Evolutionary conservation across 2,888 invertebrate species (phyloP).

Genomic region (Plutella xylostella): DNA sequence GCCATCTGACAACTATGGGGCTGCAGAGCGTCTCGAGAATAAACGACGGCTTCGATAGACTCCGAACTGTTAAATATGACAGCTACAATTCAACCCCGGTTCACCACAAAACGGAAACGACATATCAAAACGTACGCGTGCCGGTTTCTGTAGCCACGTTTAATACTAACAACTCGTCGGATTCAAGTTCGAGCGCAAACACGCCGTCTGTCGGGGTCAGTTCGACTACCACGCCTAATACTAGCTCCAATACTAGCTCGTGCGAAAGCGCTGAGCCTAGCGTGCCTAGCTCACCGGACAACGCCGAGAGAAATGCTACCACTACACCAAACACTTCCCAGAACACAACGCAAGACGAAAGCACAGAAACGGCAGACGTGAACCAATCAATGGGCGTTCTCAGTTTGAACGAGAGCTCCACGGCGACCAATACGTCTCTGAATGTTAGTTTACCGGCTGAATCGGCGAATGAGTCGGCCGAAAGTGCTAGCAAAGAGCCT

Average conservation of each 20-base stretch:
- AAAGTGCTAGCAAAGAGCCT: conserved; percentile 31
- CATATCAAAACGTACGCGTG: conserved; percentile 44
- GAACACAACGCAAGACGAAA: conserved; percentile 21
- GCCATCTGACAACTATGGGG: conserved; percentile 30
- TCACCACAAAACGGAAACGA: conserved; percentile 36
- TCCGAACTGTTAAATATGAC: conserved; percentile 38
- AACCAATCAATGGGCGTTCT: conserved; percentile 52
- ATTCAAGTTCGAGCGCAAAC: conserved; percentile 77
- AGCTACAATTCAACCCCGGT: conserved; percentile 37
- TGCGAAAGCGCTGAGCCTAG: conserved; percentile 79
- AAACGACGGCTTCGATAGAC: conserved; percentile 40
- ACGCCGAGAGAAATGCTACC: conserved; percentile 36
- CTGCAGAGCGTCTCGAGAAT: conserved; percentile 42
- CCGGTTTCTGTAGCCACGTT: conserved; percentile 38
- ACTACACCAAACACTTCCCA: conserved; percentile 23
- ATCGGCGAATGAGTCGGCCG: conserved; percentile 30
- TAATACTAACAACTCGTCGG: conserved; percentile 65
- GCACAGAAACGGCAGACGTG: conserved; percentile 34
- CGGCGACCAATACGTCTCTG: conserved; percentile 56
- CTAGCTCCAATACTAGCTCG: conserved; percentile 77
- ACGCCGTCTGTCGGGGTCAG: conserved; percentile 69
- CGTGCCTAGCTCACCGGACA: conserved; percentile 75
- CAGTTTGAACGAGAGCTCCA: conserved; percentile 56
- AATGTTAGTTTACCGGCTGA: conserved; percentile 53
- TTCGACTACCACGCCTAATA: conserved; percentile 76